A percentile compares a stretch with the other conserved stretches of the same genome.
Evolutionary conservation across 2,888 invertebrate species (phyloP).

Genomic region (Seira musarum): DNA sequence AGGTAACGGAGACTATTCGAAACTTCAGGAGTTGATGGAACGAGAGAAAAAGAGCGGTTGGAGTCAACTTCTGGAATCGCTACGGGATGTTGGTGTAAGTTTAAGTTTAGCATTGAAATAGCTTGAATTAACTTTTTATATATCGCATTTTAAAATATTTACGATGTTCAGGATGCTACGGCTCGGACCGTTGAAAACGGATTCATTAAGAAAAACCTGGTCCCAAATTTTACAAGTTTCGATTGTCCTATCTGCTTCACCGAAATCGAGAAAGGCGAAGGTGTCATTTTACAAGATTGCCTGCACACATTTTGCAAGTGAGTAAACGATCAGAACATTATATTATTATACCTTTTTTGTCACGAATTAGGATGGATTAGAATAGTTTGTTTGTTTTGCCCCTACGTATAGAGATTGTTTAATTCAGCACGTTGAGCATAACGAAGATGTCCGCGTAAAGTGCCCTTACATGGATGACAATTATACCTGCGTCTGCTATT

Average conservation of each 20-base stretch:
- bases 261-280: slow-evolving; percentile 78
- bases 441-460: slow-evolving; percentile 83
- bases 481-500: slow-evolving; percentile 81
- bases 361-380: too few species aligned
- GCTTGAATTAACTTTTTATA: too few species aligned
- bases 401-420: slow-evolving; percentile 78
- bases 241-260: slow-evolving; percentile 89
- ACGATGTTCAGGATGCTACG: background rate
- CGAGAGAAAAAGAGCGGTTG: slow-evolving; percentile 46
- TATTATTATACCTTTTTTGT: background rate
- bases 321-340: slow-evolving; percentile 47
- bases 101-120: slow-evolving; percentile 1
- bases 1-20: background rate
- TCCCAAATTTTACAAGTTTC: slow-evolving; percentile 81
- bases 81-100: background rate
- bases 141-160: background rate
- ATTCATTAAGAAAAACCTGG: slow-evolving; percentile 81
- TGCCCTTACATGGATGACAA: slow-evolving; percentile 86
- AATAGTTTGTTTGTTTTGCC: background rate
- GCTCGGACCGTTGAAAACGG: background rate
- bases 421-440: slow-evolving; percentile 80
- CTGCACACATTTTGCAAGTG: slow-evolving; percentile 88
- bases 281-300: slow-evolving; percentile 87
- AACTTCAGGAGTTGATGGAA: slow-evolving; percentile 39
- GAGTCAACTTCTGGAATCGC: slow-evolving; percentile 21